phyloP scores from a whole-genome alignment of 2,888 invertebrate genomes.

The Eurytoma adleriae region DNA sequence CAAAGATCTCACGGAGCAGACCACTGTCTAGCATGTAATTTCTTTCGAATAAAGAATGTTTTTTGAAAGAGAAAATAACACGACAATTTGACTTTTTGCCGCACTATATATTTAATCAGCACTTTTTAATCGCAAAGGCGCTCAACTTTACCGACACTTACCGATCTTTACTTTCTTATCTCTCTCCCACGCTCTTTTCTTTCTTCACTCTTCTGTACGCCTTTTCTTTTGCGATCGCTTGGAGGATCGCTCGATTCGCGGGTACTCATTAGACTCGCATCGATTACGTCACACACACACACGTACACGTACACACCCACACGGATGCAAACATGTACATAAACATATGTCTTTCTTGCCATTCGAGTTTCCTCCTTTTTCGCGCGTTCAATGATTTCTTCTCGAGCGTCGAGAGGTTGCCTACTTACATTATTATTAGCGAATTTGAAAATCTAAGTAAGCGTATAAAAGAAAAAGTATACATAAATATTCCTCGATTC shows the following conservation, averaged over 20 bases:
- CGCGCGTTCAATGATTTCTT: too few species aligned
- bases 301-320: conserved; percentile 6
- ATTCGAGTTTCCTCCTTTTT: background rate
- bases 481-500: background rate
- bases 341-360: conserved; percentile 12
- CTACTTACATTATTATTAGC: background rate
- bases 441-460: background rate
- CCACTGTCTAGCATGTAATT: conserved; percentile 45
- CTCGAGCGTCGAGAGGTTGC: too few species aligned
- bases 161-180: background rate
- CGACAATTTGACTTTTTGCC: background rate
- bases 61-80: conserved; percentile 38
- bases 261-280: conserved; percentile 49
- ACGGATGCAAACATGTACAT: background rate
- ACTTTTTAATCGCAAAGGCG: too few species aligned
- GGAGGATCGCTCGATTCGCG: background rate
- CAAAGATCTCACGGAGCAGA: conserved; percentile 13
- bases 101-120: too few species aligned
- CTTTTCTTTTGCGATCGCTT: conserved; percentile 2
- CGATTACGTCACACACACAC: conserved; percentile 2
- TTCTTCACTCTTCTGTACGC: background rate
- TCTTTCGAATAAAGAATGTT: conserved; percentile 48
- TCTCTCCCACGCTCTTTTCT: conserved; percentile 4
- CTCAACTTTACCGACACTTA: background rate
- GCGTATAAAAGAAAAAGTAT: background rate